These are phyloP conservation scores for Hetaerina americana DNA, from an alignment of 1,140 invertebrate species.

Conservation along the genomic window DNA sequence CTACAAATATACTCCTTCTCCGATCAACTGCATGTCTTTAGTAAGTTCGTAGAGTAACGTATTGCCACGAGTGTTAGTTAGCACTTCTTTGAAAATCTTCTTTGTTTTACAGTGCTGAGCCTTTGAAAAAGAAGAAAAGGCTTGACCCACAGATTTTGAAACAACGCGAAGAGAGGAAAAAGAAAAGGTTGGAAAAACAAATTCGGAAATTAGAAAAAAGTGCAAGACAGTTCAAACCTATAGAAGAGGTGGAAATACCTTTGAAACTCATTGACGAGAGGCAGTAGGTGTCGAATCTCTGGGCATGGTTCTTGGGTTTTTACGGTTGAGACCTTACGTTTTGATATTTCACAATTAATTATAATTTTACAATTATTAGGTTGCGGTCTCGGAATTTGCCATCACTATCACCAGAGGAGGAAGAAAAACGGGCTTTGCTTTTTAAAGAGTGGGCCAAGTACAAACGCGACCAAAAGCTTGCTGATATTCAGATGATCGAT, in stretches of 20 bases:
- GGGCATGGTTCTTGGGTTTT: too few relatives aligned
- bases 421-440: slow-evolving; percentile 40
- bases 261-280: slow-evolving; percentile 46
- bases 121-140: slow-evolving; percentile 77
- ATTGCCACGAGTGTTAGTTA: background rate
- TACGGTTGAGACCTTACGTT: background rate
- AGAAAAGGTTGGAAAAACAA: slow-evolving; percentile 67
- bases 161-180: slow-evolving; percentile 62
- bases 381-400: slow-evolving; percentile 32
- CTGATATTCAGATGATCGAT: slow-evolving; percentile 52
- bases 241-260: slow-evolving; percentile 64
- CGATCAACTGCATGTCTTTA: slow-evolving; percentile 18
- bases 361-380: slow-evolving; percentile 29
- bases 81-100: background rate
- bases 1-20: slow-evolving; percentile 19
- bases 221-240: slow-evolving; percentile 63
- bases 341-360: slow-evolving; percentile 9
- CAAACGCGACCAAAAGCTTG: slow-evolving; percentile 44
- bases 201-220: slow-evolving; percentile 65
- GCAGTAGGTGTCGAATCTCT: slow-evolving; percentile 33
- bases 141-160: slow-evolving; percentile 65
- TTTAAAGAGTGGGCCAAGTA: slow-evolving; percentile 60
- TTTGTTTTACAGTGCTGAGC: slow-evolving; percentile 48
- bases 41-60: slow-evolving; percentile 18
- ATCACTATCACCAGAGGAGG: slow-evolving; percentile 31